Percentiles rank a stretch among this genome's conserved stretches.
These are phyloP conservation scores for Semnornis frantzii DNA, from an alignment of 2,113 vertebrate genomes.

Conservation along the genomic window DNA sequence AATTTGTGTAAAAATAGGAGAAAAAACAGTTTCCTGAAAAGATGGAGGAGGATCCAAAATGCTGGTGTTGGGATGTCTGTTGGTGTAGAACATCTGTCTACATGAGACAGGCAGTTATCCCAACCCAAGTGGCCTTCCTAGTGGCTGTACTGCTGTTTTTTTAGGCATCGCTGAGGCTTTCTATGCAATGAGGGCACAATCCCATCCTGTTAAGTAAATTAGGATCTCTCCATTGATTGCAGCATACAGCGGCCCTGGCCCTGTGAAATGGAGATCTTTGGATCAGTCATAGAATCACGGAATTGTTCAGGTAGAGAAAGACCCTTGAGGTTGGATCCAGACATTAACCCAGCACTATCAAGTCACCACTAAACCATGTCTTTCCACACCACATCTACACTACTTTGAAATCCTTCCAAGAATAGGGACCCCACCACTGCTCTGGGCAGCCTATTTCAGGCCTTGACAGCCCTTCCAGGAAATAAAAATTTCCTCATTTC, in stretches of 20 bases:
- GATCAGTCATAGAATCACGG: too few relatives aligned
- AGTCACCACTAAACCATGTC: too few relatives aligned
- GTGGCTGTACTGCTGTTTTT: neutral
- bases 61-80: neutral
- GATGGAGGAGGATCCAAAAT: neutral
- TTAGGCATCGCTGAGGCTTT: neutral
- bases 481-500: too few relatives aligned
- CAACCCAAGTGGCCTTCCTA: neutral
- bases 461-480: too few relatives aligned
- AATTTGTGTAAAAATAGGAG: neutral
- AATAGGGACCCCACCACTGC: too few relatives aligned
- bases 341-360: too few relatives aligned
- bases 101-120: accelerated
- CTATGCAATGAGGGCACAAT: neutral
- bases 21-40: neutral
- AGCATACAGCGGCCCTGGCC: accelerated
- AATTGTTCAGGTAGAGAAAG: too few relatives aligned
- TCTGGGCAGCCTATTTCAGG: too few relatives aligned
- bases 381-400: too few relatives aligned
- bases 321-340: too few relatives aligned
- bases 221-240: neutral
- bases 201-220: neutral
- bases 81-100: neutral
- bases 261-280: neutral
- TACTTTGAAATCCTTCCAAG: too few relatives aligned